phyloP scores from a whole-genome alignment of 1,140 invertebrate species.

The Neotoxoptera formosana region DNA sequence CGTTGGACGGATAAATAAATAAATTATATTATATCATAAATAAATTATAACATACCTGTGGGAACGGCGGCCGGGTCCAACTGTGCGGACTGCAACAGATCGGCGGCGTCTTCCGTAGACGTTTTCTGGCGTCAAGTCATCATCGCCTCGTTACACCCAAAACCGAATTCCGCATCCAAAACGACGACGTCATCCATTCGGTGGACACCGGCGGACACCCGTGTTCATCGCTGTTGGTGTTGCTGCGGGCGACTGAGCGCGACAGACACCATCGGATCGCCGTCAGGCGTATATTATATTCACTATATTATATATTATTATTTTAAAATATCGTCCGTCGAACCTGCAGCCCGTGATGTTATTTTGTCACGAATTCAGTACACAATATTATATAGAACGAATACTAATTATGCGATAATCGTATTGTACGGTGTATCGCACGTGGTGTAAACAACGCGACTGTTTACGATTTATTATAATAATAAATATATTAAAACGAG shows the following conservation, averaged over 20 bases:
- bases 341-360: background rate
- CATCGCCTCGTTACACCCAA: slow-evolving; percentile 14
- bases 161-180: background rate
- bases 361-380: background rate
- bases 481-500: background rate
- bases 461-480: background rate
- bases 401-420: background rate
- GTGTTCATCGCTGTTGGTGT: background rate
- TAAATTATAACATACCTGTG: slow-evolving; percentile 26
- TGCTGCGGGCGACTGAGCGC: background rate
- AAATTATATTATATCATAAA: background rate
- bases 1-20: background rate
- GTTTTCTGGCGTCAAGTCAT: slow-evolving; percentile 53
- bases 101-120: slow-evolving; percentile 42
- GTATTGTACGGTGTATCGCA: background rate
- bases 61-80: slow-evolving; percentile 54
- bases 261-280: too few relatives aligned
- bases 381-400: background rate
- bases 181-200: slow-evolving; percentile 18
- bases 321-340: background rate
- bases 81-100: slow-evolving; percentile 56
- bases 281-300: background rate
- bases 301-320: too few relatives aligned
- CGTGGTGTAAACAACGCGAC: background rate
- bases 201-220: background rate